Evolutionary conservation across 2,888 invertebrate genomes (phyloP).

Genomic region (Folsomia candida): DNA sequence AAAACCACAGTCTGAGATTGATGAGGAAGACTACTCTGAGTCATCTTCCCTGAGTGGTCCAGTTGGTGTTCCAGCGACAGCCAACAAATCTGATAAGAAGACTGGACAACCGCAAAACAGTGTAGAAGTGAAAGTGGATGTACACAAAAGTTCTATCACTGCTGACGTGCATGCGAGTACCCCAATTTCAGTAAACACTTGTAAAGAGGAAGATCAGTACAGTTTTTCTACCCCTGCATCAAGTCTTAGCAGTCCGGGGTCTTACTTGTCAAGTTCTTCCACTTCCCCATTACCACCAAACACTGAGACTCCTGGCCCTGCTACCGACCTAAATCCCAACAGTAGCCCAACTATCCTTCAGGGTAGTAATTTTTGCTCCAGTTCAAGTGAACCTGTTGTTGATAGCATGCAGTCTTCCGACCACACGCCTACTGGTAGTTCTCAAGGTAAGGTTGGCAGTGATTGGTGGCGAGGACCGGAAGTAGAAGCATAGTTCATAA

Average conservation of each 20-base stretch:
- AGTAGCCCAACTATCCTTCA: conserved; percentile 29
- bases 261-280: conserved; percentile 35
- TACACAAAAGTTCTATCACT: conserved; percentile 27
- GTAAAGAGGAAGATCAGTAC: conserved; percentile 33
- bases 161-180: conserved; percentile 5
- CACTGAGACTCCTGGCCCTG: conserved; percentile 7
- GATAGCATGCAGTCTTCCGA: conserved; percentile 26
- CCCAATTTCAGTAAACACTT: conserved; percentile 18
- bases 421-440: conserved; percentile 39
- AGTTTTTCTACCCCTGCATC: conserved; percentile 40
- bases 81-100: background rate
- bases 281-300: conserved; percentile 37
- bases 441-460: conserved; percentile 46
- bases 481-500: too few species aligned
- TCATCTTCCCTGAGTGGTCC: conserved; percentile 28
- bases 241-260: conserved; percentile 39
- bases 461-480: too few species aligned
- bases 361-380: conserved; percentile 25
- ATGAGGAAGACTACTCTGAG: conserved; percentile 43
- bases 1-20: conserved; percentile 37
- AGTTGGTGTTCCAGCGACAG: background rate
- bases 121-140: conserved; percentile 36
- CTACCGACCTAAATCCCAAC: too few species aligned
- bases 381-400: conserved; percentile 25
- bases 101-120: conserved; percentile 17